Percentiles rank a stretch among this genome's conserved stretches.
Evolutionary conservation across 2,113 vertebrate genomes (phyloP).

Genomic region (Micronycteris hirsuta): DNA sequence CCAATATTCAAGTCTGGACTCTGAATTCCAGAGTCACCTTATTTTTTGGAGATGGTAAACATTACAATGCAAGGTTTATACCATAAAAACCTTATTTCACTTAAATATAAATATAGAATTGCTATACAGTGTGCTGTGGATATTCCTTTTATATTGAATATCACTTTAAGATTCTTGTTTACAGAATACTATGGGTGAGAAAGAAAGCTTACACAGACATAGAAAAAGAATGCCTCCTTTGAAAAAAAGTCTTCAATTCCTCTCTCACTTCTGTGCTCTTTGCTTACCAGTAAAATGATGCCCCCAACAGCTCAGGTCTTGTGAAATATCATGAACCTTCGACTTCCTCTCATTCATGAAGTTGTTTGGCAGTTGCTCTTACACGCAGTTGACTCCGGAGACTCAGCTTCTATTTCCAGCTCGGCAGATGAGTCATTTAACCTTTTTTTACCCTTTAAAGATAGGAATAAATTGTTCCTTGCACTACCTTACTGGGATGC

Average conservation of each 20-base stretch:
- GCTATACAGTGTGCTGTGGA: background rate
- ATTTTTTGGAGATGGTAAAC: background rate
- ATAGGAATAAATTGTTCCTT: slow-evolving; percentile 29
- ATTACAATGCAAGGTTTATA: background rate
- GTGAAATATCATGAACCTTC: background rate
- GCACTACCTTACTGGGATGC: background rate
- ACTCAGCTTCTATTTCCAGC: background rate
- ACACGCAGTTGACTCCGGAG: background rate
- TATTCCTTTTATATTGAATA: background rate
- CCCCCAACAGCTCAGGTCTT: background rate
- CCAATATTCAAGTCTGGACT: background rate
- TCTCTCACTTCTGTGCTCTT: background rate
- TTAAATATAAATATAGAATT: background rate
- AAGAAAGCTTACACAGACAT: background rate
- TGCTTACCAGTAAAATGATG: background rate
- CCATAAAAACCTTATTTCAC: background rate
- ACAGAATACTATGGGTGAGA: background rate
- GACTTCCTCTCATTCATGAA: background rate
- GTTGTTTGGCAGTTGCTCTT: background rate
- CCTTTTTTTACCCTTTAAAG: slow-evolving; percentile 46
- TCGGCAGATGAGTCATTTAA: slow-evolving; percentile 61
- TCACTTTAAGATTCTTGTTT: background rate
- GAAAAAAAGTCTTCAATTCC: background rate
- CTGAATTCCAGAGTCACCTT: background rate
- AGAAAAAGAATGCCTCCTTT: background rate